Base-by-base conservation (phyloP, 2,888 invertebrate species). In the Hirtodrosophila histrioides region DNA sequence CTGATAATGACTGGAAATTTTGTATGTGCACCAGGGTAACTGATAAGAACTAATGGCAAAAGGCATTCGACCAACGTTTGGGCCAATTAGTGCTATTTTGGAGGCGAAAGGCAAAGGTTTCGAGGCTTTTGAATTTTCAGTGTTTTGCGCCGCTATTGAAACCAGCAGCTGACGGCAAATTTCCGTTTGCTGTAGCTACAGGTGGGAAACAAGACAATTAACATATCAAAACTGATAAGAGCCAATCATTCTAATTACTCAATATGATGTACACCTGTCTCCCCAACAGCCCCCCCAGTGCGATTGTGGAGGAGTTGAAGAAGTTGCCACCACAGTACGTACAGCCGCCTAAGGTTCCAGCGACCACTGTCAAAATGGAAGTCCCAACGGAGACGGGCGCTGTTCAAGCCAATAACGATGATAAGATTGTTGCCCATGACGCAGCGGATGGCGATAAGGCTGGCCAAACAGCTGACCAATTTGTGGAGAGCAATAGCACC, bases 261-360 rank as follows among this genome's bases (percentile, higher is more conserved):
- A 63, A 60, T 60, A 54, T 58, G 62, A 39, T 57, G 48, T 35
- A 36, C 23, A 41, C 44, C n/a, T 64, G 11, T 37, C 29, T 23
- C 8, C 31, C 23, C n/a, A 3, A 50, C 48, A 67, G 66, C 27
- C 27, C 54, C 12, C 75, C 46, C 53, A 91, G 90, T 63, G 90
- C 90, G 24, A 87, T 90, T 75, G 91, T 88, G 51, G 91, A 91
- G 78, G 91, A 91, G 75, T 78, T 88, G 40, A 84, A 81, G 69
- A 90, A 88, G 54, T 67, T 87, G 17, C 86, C 86, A 8, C 61
- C 86, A 8, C 61, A 56, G 31, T 69, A 71, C 64, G 82, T 80
- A 7, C 55, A 74, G 54, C 83, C 88, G 23, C 75, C 82, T 23
- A 90, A 81, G 45, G 75, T 88, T 27, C 72, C 84, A 61, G 56